phyloP scores from a whole-genome alignment of 1,140 invertebrate species.

The Hormaphis cornu region DNA sequence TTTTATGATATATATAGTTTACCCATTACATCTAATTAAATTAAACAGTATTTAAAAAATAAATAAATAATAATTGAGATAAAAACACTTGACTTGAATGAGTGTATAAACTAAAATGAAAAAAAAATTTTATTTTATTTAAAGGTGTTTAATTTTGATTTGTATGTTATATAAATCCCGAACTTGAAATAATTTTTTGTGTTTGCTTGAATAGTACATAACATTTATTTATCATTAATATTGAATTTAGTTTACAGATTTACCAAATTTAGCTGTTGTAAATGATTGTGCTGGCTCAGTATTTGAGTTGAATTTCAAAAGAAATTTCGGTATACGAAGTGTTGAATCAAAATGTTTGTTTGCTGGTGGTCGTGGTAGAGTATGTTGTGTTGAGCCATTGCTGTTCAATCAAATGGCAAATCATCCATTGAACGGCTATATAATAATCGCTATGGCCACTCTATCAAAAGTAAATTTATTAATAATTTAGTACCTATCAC shows the following conservation, averaged over 20 bases:
- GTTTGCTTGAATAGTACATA: too few relatives aligned
- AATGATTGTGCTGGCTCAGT: constrained; percentile 96
- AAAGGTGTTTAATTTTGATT: too few relatives aligned
- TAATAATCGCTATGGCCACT: constrained; percentile 84
- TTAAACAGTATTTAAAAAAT: too few relatives aligned
- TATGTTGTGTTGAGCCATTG: constrained; percentile 78
- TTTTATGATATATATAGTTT: too few relatives aligned
- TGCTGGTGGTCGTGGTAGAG: constrained; percentile 89
- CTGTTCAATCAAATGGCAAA: constrained; percentile 57
- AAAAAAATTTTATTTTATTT: too few relatives aligned
- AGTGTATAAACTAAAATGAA: too few relatives aligned
- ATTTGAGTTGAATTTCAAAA: constrained; percentile 85
- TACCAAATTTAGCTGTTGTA: constrained; percentile 65
- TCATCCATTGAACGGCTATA: constrained; percentile 62
- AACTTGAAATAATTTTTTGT: too few relatives aligned
- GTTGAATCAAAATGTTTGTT: constrained; percentile 84
- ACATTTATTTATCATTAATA: constrained; percentile 5
- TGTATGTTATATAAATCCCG: too few relatives aligned
- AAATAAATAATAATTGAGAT: too few relatives aligned
- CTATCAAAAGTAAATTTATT: constrained; percentile 62
- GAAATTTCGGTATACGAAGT: constrained; percentile 76
- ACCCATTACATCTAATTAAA: too few relatives aligned
- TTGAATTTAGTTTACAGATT: constrained; percentile 59
- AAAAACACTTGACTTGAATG: too few relatives aligned
- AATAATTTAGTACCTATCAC: background rate